A percentile compares a stretch with the other conserved stretches of the same genome.
Conservation (phyloP, 2,113 vertebrate genomes). For the Azemiops feae region DNA sequence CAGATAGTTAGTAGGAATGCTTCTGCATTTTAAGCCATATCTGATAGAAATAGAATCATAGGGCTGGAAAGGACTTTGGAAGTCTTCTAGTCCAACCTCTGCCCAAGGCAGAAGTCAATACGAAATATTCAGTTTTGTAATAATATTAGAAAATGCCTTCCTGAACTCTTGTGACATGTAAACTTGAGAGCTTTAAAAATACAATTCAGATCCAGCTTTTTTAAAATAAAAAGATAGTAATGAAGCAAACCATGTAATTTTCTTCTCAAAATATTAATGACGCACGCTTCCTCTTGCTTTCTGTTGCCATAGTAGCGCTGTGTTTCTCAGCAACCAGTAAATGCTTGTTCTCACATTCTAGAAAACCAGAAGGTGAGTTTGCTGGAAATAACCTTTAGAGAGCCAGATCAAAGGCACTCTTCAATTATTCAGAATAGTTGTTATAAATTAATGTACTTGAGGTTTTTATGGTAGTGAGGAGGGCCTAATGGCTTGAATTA, state of each 20-base stretch:
- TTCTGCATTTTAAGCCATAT: not conserved
- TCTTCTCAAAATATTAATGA: constrained; percentile 29
- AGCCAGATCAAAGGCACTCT: constrained; percentile 52
- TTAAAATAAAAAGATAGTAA: too few relatives aligned
- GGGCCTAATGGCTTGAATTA: constrained; percentile 37
- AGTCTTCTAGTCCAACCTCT: not conserved
- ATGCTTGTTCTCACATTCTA: constrained; percentile 34
- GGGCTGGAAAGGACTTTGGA: not conserved
- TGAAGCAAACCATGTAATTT: not conserved
- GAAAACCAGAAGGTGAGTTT: constrained; percentile 21
- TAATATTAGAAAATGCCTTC: not conserved
- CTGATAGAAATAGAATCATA: not conserved
- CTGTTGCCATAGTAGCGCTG: constrained; percentile 49
- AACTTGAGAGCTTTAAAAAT: constrained; percentile 6
- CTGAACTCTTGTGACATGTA: not conserved
- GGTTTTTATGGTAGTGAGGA: constrained; percentile 41
- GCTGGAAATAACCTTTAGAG: constrained; percentile 57
- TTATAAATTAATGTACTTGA: constrained; percentile 71
- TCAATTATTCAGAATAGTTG: constrained; percentile 73
- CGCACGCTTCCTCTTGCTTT: constrained; percentile 23
- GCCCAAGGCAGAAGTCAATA: not conserved
- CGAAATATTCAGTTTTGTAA: not conserved
- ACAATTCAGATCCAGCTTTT: not conserved
- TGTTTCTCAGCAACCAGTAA: constrained; percentile 51
- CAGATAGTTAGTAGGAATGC: not conserved